Conservation (phyloP, 2,888 invertebrate genomes). For the Hipparchia semele region DNA sequence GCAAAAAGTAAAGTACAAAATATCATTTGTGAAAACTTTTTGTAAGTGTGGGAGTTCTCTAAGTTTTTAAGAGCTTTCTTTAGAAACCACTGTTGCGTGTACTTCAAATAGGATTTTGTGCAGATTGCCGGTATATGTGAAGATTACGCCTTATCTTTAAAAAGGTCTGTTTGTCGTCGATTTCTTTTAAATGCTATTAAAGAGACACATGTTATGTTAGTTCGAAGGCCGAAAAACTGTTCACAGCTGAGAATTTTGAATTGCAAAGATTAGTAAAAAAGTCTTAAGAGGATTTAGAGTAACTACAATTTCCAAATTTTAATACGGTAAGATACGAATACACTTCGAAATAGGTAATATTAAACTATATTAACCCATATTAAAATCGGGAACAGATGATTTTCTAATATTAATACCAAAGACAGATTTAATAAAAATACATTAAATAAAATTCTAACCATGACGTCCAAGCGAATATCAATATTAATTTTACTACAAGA, state of each 20-base stretch:
- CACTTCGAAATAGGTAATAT: neutral
- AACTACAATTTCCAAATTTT: neutral
- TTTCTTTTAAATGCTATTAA: constrained; percentile 68
- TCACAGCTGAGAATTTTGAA: constrained; percentile 11
- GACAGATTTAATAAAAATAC: too few species aligned
- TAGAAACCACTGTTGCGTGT: constrained; percentile 78
- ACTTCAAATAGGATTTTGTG: constrained; percentile 74
- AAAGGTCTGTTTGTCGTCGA: constrained; percentile 55
- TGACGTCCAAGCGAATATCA: too few species aligned
- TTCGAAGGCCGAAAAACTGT: constrained; percentile 1
- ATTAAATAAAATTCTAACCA: too few species aligned
- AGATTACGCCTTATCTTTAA: constrained; percentile 70
- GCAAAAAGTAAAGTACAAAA: constrained; percentile 54
- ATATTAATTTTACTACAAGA: too few species aligned
- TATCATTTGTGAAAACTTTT: constrained; percentile 61
- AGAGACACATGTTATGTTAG: constrained; percentile 53
- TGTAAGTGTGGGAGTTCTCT: constrained; percentile 72
- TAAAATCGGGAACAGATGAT: too few species aligned
- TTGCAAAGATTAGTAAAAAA: constrained; percentile 5
- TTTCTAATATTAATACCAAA: too few species aligned
- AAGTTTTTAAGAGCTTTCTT: constrained; percentile 60
- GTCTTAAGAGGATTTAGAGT: neutral
- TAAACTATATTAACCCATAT: too few species aligned
- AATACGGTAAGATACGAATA: neutral
- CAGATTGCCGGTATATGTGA: constrained; percentile 63